Conservation (phyloP, 2,797 vertebrate genomes). For the Girardinus metallicus region DNA sequence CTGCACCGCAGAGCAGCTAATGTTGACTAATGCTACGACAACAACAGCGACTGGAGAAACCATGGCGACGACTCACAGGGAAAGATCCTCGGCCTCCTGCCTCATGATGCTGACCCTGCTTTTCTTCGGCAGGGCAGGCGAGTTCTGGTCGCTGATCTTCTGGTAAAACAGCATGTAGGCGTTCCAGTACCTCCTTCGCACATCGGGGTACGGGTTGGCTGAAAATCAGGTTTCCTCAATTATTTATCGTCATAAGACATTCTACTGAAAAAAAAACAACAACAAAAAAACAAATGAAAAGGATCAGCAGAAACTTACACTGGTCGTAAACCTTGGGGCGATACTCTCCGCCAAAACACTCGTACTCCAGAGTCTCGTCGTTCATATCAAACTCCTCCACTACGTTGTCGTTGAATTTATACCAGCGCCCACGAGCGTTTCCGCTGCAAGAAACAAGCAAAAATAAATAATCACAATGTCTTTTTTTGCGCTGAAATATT, state of each 20-base stretch:
- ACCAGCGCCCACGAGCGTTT: conserved; percentile 93
- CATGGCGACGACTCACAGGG: conserved; percentile 83
- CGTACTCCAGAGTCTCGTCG: conserved; percentile 96
- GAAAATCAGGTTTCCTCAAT: conserved; percentile 6
- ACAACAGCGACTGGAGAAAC: background rate
- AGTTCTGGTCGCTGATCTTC: conserved; percentile 96
- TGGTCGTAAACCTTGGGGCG: conserved; percentile 98
- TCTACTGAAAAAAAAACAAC: background rate
- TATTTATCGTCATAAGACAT: background rate
- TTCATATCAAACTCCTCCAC: conserved; percentile 98
- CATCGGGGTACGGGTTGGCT: conserved; percentile 97
- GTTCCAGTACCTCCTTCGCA: conserved; percentile 97
- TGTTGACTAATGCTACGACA: background rate
- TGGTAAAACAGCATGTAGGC: conserved; percentile 99
- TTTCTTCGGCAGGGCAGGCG: conserved; percentile 96
- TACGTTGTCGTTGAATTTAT: conserved; percentile 97
- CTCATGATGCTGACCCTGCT: conserved; percentile 96
- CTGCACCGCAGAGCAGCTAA: background rate
- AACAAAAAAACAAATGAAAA: background rate
- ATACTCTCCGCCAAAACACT: conserved; percentile 98
- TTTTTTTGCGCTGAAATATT: background rate
- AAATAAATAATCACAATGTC: background rate
- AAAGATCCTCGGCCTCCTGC: conserved; percentile 95
- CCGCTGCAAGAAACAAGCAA: conserved; percentile 73
- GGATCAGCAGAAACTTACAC: conserved; percentile 80